Conservation (phyloP, 2,888 invertebrate species). For the Abrostola triplasia region DNA sequence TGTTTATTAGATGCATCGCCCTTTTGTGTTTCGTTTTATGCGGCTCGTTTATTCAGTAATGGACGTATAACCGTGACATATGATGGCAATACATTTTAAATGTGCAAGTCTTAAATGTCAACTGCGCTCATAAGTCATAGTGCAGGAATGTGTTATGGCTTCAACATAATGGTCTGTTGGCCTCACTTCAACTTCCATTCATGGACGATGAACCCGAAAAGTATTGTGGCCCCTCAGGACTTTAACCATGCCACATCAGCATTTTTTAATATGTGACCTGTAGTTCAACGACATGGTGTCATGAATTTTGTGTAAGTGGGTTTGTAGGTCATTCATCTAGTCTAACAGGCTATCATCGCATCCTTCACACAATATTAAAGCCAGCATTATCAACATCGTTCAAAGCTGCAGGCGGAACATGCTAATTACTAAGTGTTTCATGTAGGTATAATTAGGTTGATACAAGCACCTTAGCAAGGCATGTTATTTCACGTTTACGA, state of each 20-base stretch:
- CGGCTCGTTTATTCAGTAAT: slow-evolving; percentile 63
- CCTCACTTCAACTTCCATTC: slow-evolving; percentile 36
- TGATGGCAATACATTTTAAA: slow-evolving; percentile 47
- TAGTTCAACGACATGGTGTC: neutral
- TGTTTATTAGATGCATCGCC: slow-evolving; percentile 58
- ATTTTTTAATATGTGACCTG: neutral
- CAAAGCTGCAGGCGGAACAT: neutral
- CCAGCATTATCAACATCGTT: slow-evolving; percentile 4
- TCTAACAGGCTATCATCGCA: neutral
- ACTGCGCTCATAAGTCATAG: slow-evolving; percentile 42
- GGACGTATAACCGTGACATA: slow-evolving; percentile 62
- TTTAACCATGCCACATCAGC: neutral
- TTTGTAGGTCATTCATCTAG: neutral
- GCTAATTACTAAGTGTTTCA: neutral
- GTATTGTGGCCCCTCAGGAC: neutral
- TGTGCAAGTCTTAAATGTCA: slow-evolving; percentile 50
- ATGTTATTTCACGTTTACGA: slow-evolving; percentile 28
- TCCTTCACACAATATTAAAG: neutral
- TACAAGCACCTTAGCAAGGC: slow-evolving; percentile 18
- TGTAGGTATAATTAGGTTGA: neutral
- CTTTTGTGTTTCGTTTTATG: slow-evolving; percentile 61
- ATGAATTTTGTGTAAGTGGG: neutral
- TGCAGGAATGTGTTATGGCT: slow-evolving; percentile 31
- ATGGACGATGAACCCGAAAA: slow-evolving; percentile 39
- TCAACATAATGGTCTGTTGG: slow-evolving; percentile 34